Percentiles rank a stretch among this genome's conserved stretches.
Evolutionary conservation across 2,797 vertebrate species (phyloP).

Genomic region (Odontamblyopus lacepedii): DNA sequence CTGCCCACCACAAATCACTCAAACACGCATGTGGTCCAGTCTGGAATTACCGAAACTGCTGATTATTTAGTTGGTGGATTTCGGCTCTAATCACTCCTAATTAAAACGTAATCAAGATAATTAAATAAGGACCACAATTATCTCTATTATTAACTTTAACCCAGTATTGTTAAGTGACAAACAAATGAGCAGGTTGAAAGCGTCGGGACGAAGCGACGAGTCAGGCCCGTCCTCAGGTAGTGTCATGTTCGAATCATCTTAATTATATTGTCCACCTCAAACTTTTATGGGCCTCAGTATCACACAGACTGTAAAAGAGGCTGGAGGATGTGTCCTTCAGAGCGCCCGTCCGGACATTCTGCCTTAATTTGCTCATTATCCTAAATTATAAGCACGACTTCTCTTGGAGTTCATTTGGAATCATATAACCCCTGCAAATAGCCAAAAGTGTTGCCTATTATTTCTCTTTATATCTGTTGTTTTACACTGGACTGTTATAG

Average conservation of each 20-base stretch:
- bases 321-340: constrained; percentile 35
- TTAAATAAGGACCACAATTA: too few species aligned
- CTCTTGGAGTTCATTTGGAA: constrained; percentile 17
- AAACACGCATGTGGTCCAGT: not conserved
- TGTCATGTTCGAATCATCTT: constrained; percentile 5
- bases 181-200: not conserved
- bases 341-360: constrained; percentile 2
- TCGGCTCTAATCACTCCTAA: too few species aligned
- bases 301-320: constrained; percentile 11
- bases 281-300: not conserved
- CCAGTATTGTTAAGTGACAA: too few species aligned
- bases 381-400: constrained; percentile 25
- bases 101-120: too few species aligned
- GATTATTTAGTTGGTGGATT: too few species aligned
- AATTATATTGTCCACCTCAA: constrained; percentile 15
- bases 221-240: not conserved
- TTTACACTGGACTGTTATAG: too few species aligned
- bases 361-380: constrained; percentile 23
- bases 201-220: not conserved
- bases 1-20: not conserved
- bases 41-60: too few species aligned
- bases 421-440: not conserved
- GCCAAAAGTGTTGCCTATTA: too few species aligned
- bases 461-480: too few species aligned
- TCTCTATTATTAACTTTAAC: too few species aligned